Percentiles rank a stretch among this genome's conserved stretches.
Evolutionary conservation across 1,140 invertebrate species (phyloP).

Genomic region (Tetraneura akinire): DNA sequence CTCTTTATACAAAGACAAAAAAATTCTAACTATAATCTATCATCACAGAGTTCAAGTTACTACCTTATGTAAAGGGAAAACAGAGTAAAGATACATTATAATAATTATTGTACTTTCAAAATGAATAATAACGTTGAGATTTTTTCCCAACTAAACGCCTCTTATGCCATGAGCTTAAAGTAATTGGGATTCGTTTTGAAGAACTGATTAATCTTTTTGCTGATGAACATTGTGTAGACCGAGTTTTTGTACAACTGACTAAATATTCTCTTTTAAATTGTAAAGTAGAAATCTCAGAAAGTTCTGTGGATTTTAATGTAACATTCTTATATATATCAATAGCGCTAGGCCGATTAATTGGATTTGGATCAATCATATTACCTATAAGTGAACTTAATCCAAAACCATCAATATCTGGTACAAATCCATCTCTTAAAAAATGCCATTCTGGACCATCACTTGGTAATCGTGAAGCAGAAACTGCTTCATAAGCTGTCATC

Average conservation of each 20-base stretch:
- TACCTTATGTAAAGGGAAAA: constrained; percentile 8
- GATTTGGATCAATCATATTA: constrained; percentile 36
- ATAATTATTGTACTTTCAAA: constrained; percentile 29
- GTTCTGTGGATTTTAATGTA: constrained; percentile 19
- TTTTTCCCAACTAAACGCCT: constrained; percentile 35
- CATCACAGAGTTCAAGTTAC: constrained; percentile 46
- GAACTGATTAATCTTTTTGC: background rate
- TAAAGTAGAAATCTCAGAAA: background rate
- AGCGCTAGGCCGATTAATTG: constrained; percentile 19
- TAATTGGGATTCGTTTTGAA: background rate
- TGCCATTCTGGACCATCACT: constrained; percentile 90
- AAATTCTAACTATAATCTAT: constrained; percentile 33
- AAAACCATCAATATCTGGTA: constrained; percentile 42
- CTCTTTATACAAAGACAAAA: constrained; percentile 24
- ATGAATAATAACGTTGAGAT: constrained; percentile 40
- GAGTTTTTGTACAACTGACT: constrained; percentile 20
- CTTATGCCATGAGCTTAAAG: constrained; percentile 34
- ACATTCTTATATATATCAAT: constrained; percentile 29
- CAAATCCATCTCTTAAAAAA: constrained; percentile 65
- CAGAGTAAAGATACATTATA: constrained; percentile 28
- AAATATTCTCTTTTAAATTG: constrained; percentile 35
- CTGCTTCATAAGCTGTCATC: constrained; percentile 78
- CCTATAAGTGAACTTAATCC: constrained; percentile 25
- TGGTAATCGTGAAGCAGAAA: constrained; percentile 76
- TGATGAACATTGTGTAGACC: constrained; percentile 24